These are phyloP conservation scores for Drosophila seclusa DNA, from an alignment of 2,888 invertebrate genomes.

Conservation along the genomic window DNA sequence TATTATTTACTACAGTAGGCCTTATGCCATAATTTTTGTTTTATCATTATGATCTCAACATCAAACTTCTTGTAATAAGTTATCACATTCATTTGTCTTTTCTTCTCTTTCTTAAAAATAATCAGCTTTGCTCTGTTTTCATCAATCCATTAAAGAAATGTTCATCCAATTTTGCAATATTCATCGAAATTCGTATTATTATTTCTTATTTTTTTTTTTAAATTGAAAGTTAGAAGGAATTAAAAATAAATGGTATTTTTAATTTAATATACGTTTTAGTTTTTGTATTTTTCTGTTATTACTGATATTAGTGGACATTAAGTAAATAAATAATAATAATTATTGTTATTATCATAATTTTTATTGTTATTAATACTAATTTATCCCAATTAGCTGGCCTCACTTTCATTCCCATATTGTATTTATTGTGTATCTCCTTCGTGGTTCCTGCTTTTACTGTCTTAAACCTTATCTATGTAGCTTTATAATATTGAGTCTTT, in stretches of 20 bases:
- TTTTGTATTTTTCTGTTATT: not conserved
- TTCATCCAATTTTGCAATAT: not conserved
- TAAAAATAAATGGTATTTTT: not conserved
- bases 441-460: not conserved
- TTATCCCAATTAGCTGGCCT: not conserved
- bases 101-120: accelerated
- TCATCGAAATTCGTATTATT: too few relatives aligned
- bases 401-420: not conserved
- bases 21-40: too few relatives aligned
- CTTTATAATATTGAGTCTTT: not conserved
- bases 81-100: too few relatives aligned
- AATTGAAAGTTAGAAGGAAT: not conserved
- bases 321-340: not conserved
- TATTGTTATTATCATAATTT: not conserved
- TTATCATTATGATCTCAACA: too few relatives aligned
- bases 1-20: not conserved
- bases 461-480: not conserved
- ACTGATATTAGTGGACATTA: not conserved
- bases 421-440: too few relatives aligned
- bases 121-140: not conserved
- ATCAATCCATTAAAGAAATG: not conserved
- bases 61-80: not conserved
- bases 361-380: not conserved
- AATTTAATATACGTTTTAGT: not conserved
- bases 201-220: not conserved